A percentile compares a stretch with the other conserved stretches of the same genome.
These are phyloP conservation scores for Eristalinus sepulchralis DNA, from an alignment of 2,888 invertebrate species.

Conservation along the genomic window DNA sequence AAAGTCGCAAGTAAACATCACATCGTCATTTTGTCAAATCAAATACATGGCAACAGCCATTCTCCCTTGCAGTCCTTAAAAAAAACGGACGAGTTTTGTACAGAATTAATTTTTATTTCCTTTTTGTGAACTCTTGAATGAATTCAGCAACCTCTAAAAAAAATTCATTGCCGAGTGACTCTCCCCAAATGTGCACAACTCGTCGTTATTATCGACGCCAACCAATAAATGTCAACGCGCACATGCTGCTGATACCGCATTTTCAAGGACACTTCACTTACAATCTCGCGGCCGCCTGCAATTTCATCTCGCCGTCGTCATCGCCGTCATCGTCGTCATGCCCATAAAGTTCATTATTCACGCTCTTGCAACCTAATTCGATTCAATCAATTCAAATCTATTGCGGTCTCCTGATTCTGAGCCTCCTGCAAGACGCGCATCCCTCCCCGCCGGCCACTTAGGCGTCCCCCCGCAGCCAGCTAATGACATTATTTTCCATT, in stretches of 20 bases:
- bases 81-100: too few species aligned
- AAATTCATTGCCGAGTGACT: too few species aligned
- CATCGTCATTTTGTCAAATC: too few species aligned
- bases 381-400: conserved; percentile 22
- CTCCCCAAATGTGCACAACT: background rate
- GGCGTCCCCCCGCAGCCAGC: background rate
- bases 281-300: background rate
- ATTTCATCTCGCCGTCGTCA: background rate
- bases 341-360: background rate
- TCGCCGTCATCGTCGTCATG: background rate
- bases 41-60: too few species aligned
- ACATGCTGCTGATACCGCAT: background rate
- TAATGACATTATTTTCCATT: conserved; percentile 43
- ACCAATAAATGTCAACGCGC: background rate
- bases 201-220: background rate
- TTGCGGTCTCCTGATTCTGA: background rate
- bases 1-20: too few species aligned
- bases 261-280: background rate
- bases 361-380: conserved; percentile 18
- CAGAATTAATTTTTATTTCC: too few species aligned
- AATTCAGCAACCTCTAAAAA: too few species aligned
- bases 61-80: too few species aligned
- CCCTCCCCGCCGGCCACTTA: background rate
- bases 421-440: background rate
- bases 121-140: too few species aligned